Conservation (phyloP, 2,797 vertebrate genomes). For the Silurus aristotelis region DNA sequence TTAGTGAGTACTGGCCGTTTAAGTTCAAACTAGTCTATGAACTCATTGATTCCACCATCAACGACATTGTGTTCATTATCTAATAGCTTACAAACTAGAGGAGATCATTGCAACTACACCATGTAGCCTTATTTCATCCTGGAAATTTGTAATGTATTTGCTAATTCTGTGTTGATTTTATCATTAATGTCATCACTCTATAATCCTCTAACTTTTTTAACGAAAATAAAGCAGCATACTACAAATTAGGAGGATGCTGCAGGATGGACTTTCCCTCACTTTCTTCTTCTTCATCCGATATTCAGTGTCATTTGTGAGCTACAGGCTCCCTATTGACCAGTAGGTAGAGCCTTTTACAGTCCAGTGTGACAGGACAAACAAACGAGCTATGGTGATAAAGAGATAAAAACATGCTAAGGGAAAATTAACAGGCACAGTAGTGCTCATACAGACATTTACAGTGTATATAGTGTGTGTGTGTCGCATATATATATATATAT, state of each 20-base stretch:
- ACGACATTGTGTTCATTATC: background rate
- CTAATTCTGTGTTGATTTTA: background rate
- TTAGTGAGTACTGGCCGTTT: background rate
- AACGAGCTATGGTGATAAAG: background rate
- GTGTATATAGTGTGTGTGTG: background rate
- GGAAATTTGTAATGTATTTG: background rate
- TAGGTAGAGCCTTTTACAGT: constrained; percentile 48
- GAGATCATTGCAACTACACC: background rate
- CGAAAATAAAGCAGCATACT: background rate
- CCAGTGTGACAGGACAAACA: constrained; percentile 43
- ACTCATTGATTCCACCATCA: background rate
- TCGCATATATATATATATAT: background rate
- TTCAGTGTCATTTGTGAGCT: constrained; percentile 38
- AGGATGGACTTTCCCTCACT: constrained; percentile 1
- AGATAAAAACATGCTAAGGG: background rate
- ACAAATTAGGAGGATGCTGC: background rate
- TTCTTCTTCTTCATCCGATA: background rate
- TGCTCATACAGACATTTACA: background rate
- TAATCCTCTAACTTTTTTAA: background rate
- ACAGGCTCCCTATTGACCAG: constrained; percentile 56
- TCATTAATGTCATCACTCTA: background rate
- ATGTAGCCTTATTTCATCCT: background rate
- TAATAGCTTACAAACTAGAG: background rate
- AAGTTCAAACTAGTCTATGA: background rate
- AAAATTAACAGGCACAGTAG: constrained; percentile 6